Conservation (phyloP, 2,797 vertebrate genomes). For the Esox lucius region DNA sequence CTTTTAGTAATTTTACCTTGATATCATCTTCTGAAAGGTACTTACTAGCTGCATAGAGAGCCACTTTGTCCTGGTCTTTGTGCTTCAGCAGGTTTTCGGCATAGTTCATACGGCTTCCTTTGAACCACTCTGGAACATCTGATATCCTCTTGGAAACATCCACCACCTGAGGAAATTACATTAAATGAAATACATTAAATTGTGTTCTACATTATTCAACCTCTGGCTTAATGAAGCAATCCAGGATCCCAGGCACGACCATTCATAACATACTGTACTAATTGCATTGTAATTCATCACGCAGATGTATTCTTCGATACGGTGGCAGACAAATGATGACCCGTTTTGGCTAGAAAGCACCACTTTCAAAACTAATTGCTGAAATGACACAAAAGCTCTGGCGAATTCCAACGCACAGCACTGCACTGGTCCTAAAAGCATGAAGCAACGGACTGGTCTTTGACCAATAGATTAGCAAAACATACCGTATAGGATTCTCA, state of each 20-base stretch:
- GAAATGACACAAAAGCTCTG: too few relatives aligned
- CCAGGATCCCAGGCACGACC: too few relatives aligned
- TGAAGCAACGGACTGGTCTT: background rate
- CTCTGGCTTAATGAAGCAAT: background rate
- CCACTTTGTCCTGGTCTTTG: constrained; percentile 87
- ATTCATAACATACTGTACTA: too few relatives aligned
- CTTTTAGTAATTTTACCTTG: background rate
- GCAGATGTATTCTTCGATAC: too few relatives aligned
- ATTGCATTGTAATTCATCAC: too few relatives aligned
- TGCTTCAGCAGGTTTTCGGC: constrained; percentile 92
- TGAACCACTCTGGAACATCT: constrained; percentile 93
- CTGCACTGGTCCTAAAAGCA: background rate
- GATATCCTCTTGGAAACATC: constrained; percentile 84
- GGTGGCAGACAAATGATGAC: too few relatives aligned
- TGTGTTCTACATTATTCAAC: background rate
- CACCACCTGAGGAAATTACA: constrained; percentile 77
- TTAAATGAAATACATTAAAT: background rate
- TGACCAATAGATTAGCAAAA: background rate
- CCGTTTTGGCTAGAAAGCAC: too few relatives aligned
- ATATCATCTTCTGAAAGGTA: constrained; percentile 18
- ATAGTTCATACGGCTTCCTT: constrained; percentile 90
- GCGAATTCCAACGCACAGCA: background rate
- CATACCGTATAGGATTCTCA: background rate
- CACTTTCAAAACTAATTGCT: too few relatives aligned
- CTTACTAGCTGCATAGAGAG: constrained; percentile 91